A percentile compares a stretch with the other conserved stretches of the same genome.
Conservation (phyloP, 1,140 invertebrate species). For the Homarus americanus region DNA sequence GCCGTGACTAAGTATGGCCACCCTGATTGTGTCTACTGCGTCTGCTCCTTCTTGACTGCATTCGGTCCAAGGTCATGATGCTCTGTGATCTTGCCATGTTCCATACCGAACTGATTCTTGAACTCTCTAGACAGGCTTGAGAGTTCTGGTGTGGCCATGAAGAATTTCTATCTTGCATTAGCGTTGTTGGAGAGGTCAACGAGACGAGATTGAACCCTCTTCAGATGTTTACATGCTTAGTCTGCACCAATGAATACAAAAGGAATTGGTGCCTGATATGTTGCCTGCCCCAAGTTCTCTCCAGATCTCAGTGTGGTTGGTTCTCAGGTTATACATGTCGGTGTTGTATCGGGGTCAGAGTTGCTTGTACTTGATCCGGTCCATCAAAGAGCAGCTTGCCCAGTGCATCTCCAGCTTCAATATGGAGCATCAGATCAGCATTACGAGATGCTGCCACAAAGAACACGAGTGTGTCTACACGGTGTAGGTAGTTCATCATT, state of each 20-base stretch:
- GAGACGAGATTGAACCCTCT: slow-evolving; percentile 29
- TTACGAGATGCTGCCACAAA: slow-evolving; percentile 27
- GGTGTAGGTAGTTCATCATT: slow-evolving; percentile 18
- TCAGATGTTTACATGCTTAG: slow-evolving; percentile 35
- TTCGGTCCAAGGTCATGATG: slow-evolving; percentile 13
- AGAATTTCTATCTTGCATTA: slow-evolving; percentile 21
- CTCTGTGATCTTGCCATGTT: not conserved
- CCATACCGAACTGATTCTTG: slow-evolving; percentile 8
- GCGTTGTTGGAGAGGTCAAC: slow-evolving; percentile 34
- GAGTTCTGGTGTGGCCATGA: slow-evolving; percentile 29
- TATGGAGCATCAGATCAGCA: slow-evolving; percentile 22
- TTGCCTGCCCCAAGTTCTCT: slow-evolving; percentile 27
- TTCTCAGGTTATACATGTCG: slow-evolving; percentile 7
- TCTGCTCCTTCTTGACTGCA: slow-evolving; percentile 20
- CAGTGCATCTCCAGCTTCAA: slow-evolving; percentile 17
- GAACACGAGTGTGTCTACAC: not conserved
- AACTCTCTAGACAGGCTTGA: slow-evolving; percentile 12
- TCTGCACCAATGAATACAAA: slow-evolving; percentile 36
- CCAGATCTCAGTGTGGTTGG: slow-evolving; percentile 22
- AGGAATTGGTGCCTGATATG: slow-evolving; percentile 20
- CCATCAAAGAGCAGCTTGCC: slow-evolving; percentile 18
- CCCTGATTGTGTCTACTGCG: slow-evolving; percentile 15
- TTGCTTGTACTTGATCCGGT: slow-evolving; percentile 23
- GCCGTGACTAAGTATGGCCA: slow-evolving; percentile 18
- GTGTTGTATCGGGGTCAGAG: slow-evolving; percentile 17